A percentile compares a stretch with the other conserved stretches of the same genome.
Conservation (phyloP, 2,113 vertebrate species). For the Takifugu bimaculatus region DNA sequence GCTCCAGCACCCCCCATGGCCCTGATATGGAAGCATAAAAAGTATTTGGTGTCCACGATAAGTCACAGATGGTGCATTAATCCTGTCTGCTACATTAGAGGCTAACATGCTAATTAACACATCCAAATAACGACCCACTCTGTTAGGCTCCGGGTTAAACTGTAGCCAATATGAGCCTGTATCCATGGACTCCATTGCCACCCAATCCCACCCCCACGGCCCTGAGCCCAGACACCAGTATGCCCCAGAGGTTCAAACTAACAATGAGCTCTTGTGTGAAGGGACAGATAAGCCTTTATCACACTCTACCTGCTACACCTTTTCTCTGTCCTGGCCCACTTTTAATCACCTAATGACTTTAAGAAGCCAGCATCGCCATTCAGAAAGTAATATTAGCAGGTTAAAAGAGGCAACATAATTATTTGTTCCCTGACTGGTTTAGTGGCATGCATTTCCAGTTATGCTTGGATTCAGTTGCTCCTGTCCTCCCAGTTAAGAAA, state of each 20-base stretch:
- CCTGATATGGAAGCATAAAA: no score
- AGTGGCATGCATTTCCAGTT: not conserved
- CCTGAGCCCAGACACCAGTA: conserved; percentile 65
- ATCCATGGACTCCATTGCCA: conserved; percentile 27
- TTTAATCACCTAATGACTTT: conserved; percentile 23
- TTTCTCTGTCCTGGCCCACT: conserved; percentile 7
- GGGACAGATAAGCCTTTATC: conserved; percentile 65
- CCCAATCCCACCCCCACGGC: conserved; percentile 34
- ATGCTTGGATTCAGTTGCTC: not conserved
- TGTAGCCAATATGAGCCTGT: conserved; percentile 46
- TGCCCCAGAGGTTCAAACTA: conserved; percentile 53
- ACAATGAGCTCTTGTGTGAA: conserved; percentile 67
- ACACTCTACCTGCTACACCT: conserved; percentile 31
- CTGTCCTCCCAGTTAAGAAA: not conserved
- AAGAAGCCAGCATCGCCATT: not conserved
- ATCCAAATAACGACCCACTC: conserved; percentile 30
- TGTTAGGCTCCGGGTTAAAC: conserved; percentile 61
- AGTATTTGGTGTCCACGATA: not conserved
- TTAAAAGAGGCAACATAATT: not conserved
- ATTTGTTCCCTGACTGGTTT: not conserved
- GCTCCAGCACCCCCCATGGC: conserved; percentile 2
- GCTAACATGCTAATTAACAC: conserved; percentile 2
- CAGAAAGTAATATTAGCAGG: not conserved
- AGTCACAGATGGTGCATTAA: not conserved
- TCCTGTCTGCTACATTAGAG: not conserved